Conservation (phyloP, 2,888 invertebrate genomes). For the Lithophane leautieri region DNA sequence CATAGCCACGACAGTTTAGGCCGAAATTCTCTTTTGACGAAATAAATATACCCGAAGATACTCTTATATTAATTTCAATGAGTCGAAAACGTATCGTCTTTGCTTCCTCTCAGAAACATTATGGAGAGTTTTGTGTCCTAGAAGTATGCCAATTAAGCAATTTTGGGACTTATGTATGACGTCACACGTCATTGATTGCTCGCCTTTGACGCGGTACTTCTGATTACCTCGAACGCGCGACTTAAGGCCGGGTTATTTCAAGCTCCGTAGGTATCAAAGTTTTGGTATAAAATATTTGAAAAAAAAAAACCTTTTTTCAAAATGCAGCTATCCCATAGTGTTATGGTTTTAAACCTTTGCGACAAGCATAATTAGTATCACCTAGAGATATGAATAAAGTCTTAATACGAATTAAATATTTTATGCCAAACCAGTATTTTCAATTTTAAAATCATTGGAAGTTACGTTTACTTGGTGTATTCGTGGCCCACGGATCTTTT, state of each 20-base stretch:
- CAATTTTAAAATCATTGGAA: background rate
- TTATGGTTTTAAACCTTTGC: background rate
- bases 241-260: too few species aligned
- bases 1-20: background rate
- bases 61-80: conserved; percentile 25
- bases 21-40: background rate
- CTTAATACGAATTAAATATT: background rate
- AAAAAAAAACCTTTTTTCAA: background rate
- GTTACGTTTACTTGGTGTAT: too few species aligned
- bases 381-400: background rate
- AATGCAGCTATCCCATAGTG: background rate
- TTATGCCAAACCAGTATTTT: background rate
- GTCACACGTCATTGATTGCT: background rate
- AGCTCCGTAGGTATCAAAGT: too few species aligned
- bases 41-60: background rate
- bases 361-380: background rate
- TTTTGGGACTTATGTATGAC: background rate
- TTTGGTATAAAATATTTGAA: too few species aligned
- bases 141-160: background rate
- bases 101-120: background rate
- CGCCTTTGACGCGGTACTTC: background rate
- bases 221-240: background rate
- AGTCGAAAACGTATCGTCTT: conserved; percentile 18
- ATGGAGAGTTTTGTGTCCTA: background rate
- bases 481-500: too few species aligned